These are phyloP conservation scores for Blastomussa wellsi DNA, from an alignment of 92 coral and sea anemone genomes.

Conservation along the genomic window DNA sequence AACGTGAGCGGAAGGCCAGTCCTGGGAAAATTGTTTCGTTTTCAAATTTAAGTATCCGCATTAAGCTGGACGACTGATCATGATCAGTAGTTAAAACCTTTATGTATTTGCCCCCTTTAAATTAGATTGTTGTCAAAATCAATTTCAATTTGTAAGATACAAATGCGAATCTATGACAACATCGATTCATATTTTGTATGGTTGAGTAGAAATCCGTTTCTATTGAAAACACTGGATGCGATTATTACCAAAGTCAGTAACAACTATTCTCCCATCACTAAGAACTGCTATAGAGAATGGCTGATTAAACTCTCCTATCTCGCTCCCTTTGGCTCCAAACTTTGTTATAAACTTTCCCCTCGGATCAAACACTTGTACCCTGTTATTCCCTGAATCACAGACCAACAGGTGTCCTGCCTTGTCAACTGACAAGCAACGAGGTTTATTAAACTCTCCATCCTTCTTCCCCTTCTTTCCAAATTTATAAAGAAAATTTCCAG, in stretches of 20 bases:
- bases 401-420: slow-evolving; percentile 3
- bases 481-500: not conserved
- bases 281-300: slow-evolving; percentile 5
- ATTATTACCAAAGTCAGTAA: not conserved
- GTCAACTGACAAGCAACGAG: not conserved
- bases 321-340: not conserved
- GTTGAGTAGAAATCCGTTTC: not conserved
- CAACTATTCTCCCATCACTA: not conserved
- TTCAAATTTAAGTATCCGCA: no score
- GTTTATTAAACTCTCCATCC: not conserved
- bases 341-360: not conserved
- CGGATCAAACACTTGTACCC: not conserved
- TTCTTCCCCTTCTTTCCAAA: not conserved
- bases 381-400: not conserved
- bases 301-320: not conserved
- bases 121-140: no score
- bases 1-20: no score
- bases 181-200: not conserved
- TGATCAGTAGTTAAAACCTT: no score
- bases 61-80: no score
- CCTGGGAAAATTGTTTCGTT: no score
- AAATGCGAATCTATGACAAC: no score
- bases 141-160: no score
- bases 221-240: not conserved
- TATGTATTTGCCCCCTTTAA: no score